Conservation (phyloP, 2,888 invertebrate species). For the Diarsia brunnea region DNA sequence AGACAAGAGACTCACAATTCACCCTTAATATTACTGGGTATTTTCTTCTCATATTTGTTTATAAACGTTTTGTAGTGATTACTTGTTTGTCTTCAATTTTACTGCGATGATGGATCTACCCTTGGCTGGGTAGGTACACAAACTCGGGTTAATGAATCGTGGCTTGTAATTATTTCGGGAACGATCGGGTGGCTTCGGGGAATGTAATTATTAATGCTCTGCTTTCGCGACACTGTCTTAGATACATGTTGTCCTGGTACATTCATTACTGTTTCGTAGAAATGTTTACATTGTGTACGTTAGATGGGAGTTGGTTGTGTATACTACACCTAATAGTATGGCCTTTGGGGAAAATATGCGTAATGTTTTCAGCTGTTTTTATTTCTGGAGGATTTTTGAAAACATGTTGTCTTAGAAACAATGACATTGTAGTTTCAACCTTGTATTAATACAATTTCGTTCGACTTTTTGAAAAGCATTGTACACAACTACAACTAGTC, state of each 20-base stretch:
- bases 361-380: not conserved
- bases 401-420: not conserved
- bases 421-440: not conserved
- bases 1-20: not conserved
- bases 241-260: slow-evolving; percentile 13
- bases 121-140: slow-evolving; percentile 11
- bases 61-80: slow-evolving; percentile 21
- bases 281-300: not conserved
- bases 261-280: not conserved
- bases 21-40: not conserved
- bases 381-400: not conserved
- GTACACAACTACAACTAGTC: not conserved
- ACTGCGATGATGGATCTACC: slow-evolving; percentile 20
- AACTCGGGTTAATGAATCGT: slow-evolving; percentile 19
- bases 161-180: slow-evolving; percentile 43
- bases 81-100: slow-evolving; percentile 52
- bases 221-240: slow-evolving; percentile 7
- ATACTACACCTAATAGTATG: not conserved
- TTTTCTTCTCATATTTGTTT: slow-evolving; percentile 33
- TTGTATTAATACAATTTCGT: not conserved
- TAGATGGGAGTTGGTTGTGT: not conserved
- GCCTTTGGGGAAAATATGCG: not conserved
- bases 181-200: slow-evolving; percentile 17
- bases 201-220: slow-evolving; percentile 39
- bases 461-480: not conserved